Conservation (phyloP, 2,888 invertebrate species). For the Caenorhabditis japonica region DNA sequence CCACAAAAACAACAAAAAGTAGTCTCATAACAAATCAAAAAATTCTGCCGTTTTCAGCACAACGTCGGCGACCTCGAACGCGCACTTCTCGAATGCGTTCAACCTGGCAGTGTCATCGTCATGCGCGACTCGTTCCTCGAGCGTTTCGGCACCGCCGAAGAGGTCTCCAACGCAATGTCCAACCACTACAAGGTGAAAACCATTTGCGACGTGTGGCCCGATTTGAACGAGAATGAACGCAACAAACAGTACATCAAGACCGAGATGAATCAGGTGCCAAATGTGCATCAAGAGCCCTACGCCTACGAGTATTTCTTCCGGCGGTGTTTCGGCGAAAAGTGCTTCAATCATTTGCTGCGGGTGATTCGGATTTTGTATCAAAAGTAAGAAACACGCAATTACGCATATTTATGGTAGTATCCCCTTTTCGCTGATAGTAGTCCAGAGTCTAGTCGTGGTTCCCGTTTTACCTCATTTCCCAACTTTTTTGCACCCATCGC, state of each 20-base stretch:
- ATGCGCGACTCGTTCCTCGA: conserved; percentile 59
- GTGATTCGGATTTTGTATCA: conserved; percentile 59
- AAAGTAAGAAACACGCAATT: conserved; percentile 18
- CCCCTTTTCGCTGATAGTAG: conserved; percentile 8
- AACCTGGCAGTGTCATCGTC: conserved; percentile 40
- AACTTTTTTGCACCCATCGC: conserved; percentile 5
- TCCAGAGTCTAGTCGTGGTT: conserved; percentile 40
- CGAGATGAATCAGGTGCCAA: conserved; percentile 59
- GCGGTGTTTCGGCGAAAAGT: conserved; percentile 47
- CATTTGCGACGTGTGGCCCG: conserved; percentile 59
- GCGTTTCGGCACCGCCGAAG: conserved; percentile 51
- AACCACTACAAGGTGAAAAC: conserved; percentile 55
- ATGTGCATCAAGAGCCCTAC: conserved; percentile 55
- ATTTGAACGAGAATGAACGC: conserved; percentile 53
- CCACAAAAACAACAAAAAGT: too few relatives aligned
- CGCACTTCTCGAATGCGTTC: conserved; percentile 46
- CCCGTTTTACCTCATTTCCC: conserved; percentile 36
- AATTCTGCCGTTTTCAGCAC: conserved; percentile 25
- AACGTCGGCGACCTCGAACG: conserved; percentile 45
- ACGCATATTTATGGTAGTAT: not conserved
- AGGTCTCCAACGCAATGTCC: conserved; percentile 38
- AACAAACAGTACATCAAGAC: conserved; percentile 60
- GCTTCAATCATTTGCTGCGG: conserved; percentile 57
- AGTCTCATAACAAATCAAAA: too few relatives aligned
- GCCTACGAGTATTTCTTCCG: conserved; percentile 65